Conservation (phyloP, 2,888 invertebrate genomes). For the Liodrosophila aerea region DNA sequence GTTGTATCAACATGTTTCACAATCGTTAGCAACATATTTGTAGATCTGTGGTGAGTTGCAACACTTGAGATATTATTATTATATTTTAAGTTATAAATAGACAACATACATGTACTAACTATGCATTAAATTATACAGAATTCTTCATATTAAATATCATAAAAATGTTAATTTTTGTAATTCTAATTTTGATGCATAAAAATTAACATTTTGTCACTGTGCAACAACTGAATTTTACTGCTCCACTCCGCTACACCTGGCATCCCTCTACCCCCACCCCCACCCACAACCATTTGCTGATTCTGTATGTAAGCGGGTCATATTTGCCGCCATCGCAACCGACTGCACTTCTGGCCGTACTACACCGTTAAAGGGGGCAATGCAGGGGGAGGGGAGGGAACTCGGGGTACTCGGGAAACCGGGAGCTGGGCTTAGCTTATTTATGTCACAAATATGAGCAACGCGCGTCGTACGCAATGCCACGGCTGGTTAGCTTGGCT, state of each 20-base stretch:
- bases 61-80: no score
- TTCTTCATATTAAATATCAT: no score
- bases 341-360: conserved; percentile 18
- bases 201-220: conserved; percentile 39
- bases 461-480: conserved; percentile 67
- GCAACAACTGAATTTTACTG: conserved; percentile 17
- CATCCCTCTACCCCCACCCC: background rate
- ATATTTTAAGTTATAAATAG: no score
- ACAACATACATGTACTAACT: no score
- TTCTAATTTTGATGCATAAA: conserved; percentile 5
- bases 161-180: background rate
- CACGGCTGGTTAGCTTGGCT: conserved; percentile 63
- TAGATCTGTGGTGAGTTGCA: no score
- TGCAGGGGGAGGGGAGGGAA: no score
- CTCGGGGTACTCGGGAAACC: background rate
- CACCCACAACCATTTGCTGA: conserved; percentile 22
- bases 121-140: no score
- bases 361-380: no score
- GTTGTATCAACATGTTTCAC: no score
- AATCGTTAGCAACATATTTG: no score
- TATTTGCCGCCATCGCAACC: conserved; percentile 57
- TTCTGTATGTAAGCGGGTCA: conserved; percentile 64
- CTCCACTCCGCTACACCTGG: background rate
- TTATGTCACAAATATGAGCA: conserved; percentile 77
- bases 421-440: conserved; percentile 58